These are phyloP conservation scores for Pseudococcus viburni DNA, from an alignment of 2,888 invertebrate genomes.

Conservation along the genomic window DNA sequence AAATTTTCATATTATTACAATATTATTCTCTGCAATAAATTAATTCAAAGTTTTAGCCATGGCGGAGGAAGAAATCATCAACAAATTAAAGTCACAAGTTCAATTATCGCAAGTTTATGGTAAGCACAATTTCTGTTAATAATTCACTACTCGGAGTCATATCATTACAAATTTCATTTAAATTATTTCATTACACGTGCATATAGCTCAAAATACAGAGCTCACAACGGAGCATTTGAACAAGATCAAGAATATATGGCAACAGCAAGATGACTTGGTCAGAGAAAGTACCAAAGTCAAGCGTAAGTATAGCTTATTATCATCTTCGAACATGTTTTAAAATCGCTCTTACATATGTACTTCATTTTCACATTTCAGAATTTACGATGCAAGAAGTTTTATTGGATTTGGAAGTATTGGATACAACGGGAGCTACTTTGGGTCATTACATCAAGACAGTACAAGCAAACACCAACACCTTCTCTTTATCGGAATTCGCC, in stretches of 20 bases:
- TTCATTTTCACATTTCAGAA: neutral
- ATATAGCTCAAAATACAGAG: neutral
- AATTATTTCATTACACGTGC: no score
- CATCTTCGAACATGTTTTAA: neutral
- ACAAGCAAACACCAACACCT: conserved; percentile 13
- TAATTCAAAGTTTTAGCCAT: neutral
- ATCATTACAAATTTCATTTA: neutral
- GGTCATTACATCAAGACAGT: conserved; percentile 6
- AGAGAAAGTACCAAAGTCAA: neutral
- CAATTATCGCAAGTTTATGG: neutral
- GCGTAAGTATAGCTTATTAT: neutral
- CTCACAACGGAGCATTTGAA: neutral
- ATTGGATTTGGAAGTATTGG: conserved; percentile 19
- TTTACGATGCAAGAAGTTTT: conserved; percentile 1
- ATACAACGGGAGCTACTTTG: neutral
- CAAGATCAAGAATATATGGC: neutral
- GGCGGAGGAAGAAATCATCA: neutral
- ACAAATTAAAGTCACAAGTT: neutral
- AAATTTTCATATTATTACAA: no score
- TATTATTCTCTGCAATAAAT: neutral
- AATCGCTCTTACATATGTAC: neutral
- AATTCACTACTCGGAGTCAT: neutral
- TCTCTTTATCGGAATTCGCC: conserved; percentile 24
- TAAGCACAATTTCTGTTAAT: neutral
- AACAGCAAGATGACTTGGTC: neutral